These are phyloP conservation scores for Strigamia transsilvanica DNA, from an alignment of 2,888 invertebrate genomes.

Conservation along the genomic window DNA sequence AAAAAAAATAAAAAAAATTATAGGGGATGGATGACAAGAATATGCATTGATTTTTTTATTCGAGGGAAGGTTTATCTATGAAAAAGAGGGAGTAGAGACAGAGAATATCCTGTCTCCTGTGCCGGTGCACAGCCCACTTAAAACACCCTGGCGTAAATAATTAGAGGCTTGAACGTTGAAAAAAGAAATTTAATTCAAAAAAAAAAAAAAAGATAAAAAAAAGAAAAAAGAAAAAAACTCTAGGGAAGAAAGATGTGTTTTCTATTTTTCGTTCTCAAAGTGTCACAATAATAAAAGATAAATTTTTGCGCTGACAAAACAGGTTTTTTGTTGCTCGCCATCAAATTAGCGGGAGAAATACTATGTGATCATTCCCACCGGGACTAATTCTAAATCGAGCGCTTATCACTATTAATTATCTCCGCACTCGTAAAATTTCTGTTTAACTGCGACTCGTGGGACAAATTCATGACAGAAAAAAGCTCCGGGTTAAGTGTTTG, in stretches of 20 bases:
- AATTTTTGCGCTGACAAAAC: background rate
- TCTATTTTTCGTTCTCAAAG: background rate
- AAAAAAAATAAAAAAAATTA: conserved; percentile 5
- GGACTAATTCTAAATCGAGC: conserved; percentile 32
- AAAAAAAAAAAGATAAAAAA: background rate
- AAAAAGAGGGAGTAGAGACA: background rate
- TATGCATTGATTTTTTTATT: conserved; percentile 21
- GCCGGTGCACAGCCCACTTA: conserved; percentile 13
- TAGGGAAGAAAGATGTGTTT: too few relatives aligned
- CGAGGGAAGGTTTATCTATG: background rate
- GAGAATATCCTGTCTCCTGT: background rate
- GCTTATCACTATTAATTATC: conserved; percentile 41
- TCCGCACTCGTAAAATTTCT: conserved; percentile 12
- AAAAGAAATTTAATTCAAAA: too few relatives aligned
- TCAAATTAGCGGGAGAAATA: background rate
- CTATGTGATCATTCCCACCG: conserved; percentile 22
- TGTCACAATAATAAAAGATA: background rate
- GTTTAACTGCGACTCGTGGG: background rate
- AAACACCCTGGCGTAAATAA: conserved; percentile 16
- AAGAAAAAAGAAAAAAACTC: too few relatives aligned
- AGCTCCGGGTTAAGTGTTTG: background rate
- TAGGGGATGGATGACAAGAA: conserved; percentile 35
- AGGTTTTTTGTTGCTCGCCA: background rate
- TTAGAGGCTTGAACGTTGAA: background rate
- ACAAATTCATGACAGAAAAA: background rate